Evolutionary conservation across 2,113 vertebrate species (phyloP), one percentile per base, ranked within the genome.

Genomic region (Hirundichthys speculiger): DNA sequence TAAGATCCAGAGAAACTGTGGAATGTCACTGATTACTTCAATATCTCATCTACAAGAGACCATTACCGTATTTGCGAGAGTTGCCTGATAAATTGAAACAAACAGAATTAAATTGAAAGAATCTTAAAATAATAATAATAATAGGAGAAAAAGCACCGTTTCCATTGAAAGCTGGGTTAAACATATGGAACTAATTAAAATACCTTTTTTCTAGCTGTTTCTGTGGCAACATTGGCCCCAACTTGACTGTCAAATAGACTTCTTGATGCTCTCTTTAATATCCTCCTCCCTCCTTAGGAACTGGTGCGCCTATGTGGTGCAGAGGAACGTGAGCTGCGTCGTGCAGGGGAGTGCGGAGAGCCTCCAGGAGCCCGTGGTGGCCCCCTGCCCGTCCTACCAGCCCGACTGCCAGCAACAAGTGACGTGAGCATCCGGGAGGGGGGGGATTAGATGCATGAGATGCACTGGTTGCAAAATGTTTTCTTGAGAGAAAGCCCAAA

Each of bases 281-380:
- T 19, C 22, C 61, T 21, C 47, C 24, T 73, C 62, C 48, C 40
- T 60, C 61, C 45, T 42, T 89, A 99, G 97, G 90, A 98, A 98
- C 91, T 97, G 97, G 96, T 99, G 98, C 79, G 98, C 98, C 62
- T 94, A 94, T 84, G 93, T 99, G 5, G 95, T 98, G 83, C 95
- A 93, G 76, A 98, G 87, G 92, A 98, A 98, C 73, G 95, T 98
- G 88, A 99, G 93, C 86, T 99, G 97, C 86, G 91, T 95, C 0
- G 97, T 99, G 84, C 93, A 94, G 84, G 96, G 94, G 67, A 93
- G 95, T 58, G 92, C 94, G 38, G 95, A 96, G 89, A 95, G 92
- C 76, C 96, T 92, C 80, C 88, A 94, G 79, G 94, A 96, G 82
- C 94, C 97, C 41, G 93, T 95, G 75, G 92, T 94, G 84, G 92